These are phyloP conservation scores for Morpho helenor DNA, from an alignment of 2,888 invertebrate species.

Conservation along the genomic window DNA sequence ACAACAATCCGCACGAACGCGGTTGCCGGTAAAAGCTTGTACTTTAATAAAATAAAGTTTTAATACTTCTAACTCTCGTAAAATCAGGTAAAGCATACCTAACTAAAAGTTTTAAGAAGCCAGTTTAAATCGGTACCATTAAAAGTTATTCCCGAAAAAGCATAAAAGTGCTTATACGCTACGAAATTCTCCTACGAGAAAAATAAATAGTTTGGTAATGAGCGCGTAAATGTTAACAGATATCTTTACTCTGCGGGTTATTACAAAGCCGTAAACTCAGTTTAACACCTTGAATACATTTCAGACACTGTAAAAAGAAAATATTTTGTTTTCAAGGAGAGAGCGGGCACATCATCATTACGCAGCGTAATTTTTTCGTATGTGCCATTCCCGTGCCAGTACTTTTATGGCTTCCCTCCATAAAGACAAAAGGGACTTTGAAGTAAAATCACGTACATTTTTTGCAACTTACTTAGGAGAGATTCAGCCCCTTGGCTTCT, in stretches of 20 bases:
- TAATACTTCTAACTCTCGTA: slow-evolving; percentile 19
- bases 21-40: too few species aligned
- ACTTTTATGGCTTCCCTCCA: slow-evolving; percentile 75
- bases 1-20: too few species aligned
- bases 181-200: slow-evolving; percentile 22
- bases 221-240: slow-evolving; percentile 23
- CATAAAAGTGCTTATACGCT: slow-evolving; percentile 23
- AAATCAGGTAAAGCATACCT: slow-evolving; percentile 24
- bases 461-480: slow-evolving; percentile 80
- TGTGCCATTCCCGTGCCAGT: slow-evolving; percentile 74
- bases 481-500: slow-evolving; percentile 76
- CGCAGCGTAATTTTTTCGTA: slow-evolving; percentile 75
- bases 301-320: slow-evolving; percentile 69
- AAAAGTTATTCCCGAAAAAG: slow-evolving; percentile 30
- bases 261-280: slow-evolving; percentile 48
- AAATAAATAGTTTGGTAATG: slow-evolving; percentile 32
- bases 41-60: slow-evolving; percentile 20
- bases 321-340: slow-evolving; percentile 72
- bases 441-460: slow-evolving; percentile 80
- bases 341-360: slow-evolving; percentile 77
- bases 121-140: slow-evolving; percentile 30
- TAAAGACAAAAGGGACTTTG: slow-evolving; percentile 80
- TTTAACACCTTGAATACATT: slow-evolving; percentile 53
- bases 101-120: slow-evolving; percentile 29
- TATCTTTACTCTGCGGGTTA: slow-evolving; percentile 20